These are phyloP conservation scores for Dione juno DNA, from an alignment of 2,888 invertebrate species.

Conservation along the genomic window DNA sequence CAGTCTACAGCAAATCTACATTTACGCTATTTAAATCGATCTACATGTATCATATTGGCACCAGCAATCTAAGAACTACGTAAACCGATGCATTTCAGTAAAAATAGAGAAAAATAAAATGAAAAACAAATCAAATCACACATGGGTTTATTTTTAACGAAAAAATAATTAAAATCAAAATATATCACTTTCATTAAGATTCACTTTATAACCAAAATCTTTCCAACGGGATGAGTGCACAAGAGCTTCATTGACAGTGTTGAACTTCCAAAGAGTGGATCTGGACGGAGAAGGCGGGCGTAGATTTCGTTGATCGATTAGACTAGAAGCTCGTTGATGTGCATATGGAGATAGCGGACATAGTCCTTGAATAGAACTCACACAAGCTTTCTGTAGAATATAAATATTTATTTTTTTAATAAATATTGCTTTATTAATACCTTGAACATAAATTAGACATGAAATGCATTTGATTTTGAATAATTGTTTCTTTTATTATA, in stretches of 20 bases:
- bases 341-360: conserved; percentile 68
- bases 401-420: neutral
- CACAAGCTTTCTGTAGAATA: conserved; percentile 55
- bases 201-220: conserved; percentile 58
- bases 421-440: too few relatives aligned
- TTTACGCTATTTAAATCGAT: conserved; percentile 82
- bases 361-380: conserved; percentile 55
- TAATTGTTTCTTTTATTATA: too few relatives aligned
- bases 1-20: conserved; percentile 66
- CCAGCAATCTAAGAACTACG: conserved; percentile 60
- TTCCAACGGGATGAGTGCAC: conserved; percentile 70
- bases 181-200: conserved; percentile 41
- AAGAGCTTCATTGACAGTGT: conserved; percentile 72
- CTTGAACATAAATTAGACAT: too few relatives aligned
- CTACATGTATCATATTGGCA: conserved; percentile 57
- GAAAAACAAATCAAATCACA: neutral
- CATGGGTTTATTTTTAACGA: conserved; percentile 13
- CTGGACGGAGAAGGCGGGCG: conserved; percentile 59
- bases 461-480: too few relatives aligned
- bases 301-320: conserved; percentile 61
- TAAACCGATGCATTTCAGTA: conserved; percentile 46
- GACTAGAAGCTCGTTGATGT: conserved; percentile 64
- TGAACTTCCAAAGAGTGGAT: conserved; percentile 68
- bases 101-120: conserved; percentile 27
- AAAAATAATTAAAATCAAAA: conserved; percentile 31